Conservation (phyloP, 2,113 vertebrate species). For the Scortum barcoo region DNA sequence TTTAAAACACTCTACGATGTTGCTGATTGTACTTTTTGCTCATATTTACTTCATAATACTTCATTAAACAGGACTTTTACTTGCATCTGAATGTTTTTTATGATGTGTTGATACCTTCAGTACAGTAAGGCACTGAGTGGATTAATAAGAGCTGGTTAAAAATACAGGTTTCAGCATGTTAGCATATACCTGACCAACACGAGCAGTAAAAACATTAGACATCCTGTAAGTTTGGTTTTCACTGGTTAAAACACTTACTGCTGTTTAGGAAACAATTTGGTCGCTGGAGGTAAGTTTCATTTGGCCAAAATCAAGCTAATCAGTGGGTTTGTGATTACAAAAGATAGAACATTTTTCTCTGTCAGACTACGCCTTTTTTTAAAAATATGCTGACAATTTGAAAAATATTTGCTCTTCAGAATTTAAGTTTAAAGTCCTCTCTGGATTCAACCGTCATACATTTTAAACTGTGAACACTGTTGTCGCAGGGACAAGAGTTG, state of each 20-base stretch:
- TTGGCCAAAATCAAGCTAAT: neutral
- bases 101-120: neutral
- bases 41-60: neutral
- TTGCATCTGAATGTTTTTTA: neutral
- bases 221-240: neutral
- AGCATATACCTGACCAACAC: neutral
- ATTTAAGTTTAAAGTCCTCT: neutral
- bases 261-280: neutral
- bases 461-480: neutral
- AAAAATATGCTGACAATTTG: neutral
- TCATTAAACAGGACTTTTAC: neutral
- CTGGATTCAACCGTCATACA: neutral
- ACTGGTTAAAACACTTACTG: neutral
- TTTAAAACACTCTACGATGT: neutral
- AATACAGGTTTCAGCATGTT: neutral
- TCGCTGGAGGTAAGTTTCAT: neutral
- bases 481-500: neutral
- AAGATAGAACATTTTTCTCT: neutral
- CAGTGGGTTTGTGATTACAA: neutral
- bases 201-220: neutral
- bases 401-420: neutral
- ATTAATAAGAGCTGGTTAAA: neutral
- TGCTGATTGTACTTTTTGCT: neutral
- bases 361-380: neutral
- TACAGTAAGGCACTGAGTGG: neutral